These are phyloP conservation scores for Beaufortia kweichowensis DNA, from an alignment of 2,113 vertebrate species.

Conservation along the genomic window DNA sequence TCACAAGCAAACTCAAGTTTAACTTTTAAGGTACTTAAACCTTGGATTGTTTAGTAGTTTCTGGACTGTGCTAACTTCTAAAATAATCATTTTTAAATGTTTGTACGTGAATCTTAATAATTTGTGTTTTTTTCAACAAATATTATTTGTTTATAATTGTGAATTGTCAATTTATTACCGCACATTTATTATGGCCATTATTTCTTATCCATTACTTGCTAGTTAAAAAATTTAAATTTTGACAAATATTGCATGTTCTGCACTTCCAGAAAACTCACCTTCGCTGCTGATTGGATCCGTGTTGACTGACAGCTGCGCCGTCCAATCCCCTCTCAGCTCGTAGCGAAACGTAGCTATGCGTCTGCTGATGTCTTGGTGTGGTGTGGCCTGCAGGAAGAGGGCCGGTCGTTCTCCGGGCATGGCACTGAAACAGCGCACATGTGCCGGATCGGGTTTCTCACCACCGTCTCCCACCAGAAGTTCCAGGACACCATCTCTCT, in stretches of 20 bases:
- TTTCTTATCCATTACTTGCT: no score
- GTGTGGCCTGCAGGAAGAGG: slow-evolving; percentile 88
- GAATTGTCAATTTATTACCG: no score
- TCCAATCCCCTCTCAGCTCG: slow-evolving; percentile 81
- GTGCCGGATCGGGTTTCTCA: slow-evolving; percentile 60
- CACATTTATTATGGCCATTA: no score
- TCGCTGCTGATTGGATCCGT: slow-evolving; percentile 69
- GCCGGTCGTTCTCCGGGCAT: slow-evolving; percentile 80
- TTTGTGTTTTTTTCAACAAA: no score
- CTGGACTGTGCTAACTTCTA: background rate
- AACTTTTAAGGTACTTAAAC: background rate
- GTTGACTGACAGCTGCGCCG: slow-evolving; percentile 71
- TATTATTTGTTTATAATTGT: no score
- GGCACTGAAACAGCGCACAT: slow-evolving; percentile 83
- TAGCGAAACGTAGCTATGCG: slow-evolving; percentile 88
- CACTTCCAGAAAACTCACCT: slow-evolving; percentile 69
- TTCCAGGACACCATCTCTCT: slow-evolving; percentile 82
- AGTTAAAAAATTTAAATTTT: no score
- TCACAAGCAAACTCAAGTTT: background rate
- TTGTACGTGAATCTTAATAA: background rate
- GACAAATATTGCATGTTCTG: background rate
- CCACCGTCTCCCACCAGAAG: slow-evolving; percentile 81
- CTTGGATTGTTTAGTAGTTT: background rate
- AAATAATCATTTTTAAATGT: background rate
- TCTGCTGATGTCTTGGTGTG: slow-evolving; percentile 89